These are phyloP conservation scores for Syngnathus scovelli DNA, from an alignment of 2,113 vertebrate species.

Conservation along the genomic window DNA sequence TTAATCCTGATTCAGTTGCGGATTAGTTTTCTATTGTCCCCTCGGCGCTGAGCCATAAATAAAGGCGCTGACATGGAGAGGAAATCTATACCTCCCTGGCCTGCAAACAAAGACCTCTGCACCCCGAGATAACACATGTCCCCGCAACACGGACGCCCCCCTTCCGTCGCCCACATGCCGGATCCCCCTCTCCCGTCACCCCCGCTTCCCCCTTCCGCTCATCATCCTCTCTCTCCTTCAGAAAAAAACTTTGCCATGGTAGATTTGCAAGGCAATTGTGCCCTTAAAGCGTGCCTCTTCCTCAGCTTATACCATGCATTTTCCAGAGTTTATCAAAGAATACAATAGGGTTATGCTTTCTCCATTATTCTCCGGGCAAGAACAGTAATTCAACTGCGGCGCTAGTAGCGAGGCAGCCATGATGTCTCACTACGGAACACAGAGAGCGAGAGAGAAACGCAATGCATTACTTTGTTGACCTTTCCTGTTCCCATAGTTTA, in stretches of 20 bases:
- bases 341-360: conserved; percentile 74
- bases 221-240: conserved; percentile 20
- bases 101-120: conserved; percentile 70
- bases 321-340: conserved; percentile 77
- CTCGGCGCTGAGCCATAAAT: conserved; percentile 66
- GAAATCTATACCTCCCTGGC: conserved; percentile 69
- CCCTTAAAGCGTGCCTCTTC: conserved; percentile 69
- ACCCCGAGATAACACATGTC: conserved; percentile 71
- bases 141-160: conserved; percentile 53
- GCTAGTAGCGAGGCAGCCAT: conserved; percentile 62
- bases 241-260: conserved; percentile 72
- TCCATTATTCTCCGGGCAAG: conserved; percentile 75
- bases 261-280: conserved; percentile 75
- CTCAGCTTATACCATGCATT: conserved; percentile 68
- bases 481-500: conserved; percentile 71
- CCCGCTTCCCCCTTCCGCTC: conserved; percentile 31
- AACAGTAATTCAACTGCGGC: conserved; percentile 75
- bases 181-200: conserved; percentile 40
- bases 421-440: conserved; percentile 64
- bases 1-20: conserved; percentile 74
- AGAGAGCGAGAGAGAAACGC: conserved; percentile 65
- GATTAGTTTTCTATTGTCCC: conserved; percentile 76
- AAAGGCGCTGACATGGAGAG: conserved; percentile 70
- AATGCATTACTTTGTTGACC: conserved; percentile 72
- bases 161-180: conserved; percentile 47